Conservation (phyloP, 2,797 vertebrate genomes). For the Sebastiscus albofasciatus region DNA sequence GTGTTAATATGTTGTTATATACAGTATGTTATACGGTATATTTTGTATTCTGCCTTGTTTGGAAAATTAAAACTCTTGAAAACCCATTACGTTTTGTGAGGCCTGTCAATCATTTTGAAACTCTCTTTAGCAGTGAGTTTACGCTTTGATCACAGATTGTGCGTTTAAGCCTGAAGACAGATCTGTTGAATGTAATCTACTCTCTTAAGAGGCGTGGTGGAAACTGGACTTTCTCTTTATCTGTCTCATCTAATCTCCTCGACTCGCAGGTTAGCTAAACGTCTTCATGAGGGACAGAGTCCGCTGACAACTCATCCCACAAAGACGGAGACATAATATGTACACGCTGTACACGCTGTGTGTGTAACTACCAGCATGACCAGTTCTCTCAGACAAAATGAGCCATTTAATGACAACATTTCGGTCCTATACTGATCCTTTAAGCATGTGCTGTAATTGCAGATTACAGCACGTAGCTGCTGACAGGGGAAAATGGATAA, state of each 20-base stretch:
- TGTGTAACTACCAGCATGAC: neutral
- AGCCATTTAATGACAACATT: slow-evolving; percentile 22
- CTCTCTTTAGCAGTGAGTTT: neutral
- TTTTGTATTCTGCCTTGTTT: slow-evolving; percentile 16
- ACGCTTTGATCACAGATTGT: neutral
- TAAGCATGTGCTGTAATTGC: slow-evolving; percentile 1
- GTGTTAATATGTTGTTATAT: neutral
- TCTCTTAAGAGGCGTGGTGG: neutral
- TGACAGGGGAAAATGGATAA: slow-evolving; percentile 23
- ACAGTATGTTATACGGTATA: neutral
- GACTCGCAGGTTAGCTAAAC: neutral
- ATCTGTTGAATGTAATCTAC: neutral
- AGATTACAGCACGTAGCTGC: slow-evolving; percentile 29
- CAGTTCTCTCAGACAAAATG: neutral
- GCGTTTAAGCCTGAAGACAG: neutral
- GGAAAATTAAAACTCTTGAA: slow-evolving; percentile 12
- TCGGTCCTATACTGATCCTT: neutral
- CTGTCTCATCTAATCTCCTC: slow-evolving; percentile 42
- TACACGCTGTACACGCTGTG: neutral
- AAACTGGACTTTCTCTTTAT: slow-evolving; percentile 17
- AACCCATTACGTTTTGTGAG: neutral
- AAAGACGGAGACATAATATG: neutral
- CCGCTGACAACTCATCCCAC: slow-evolving; percentile 56
- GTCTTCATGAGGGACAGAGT: slow-evolving; percentile 62
- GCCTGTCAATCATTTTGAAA: neutral